These are phyloP conservation scores for Macroramphosus scolopax DNA, from an alignment of 2,797 vertebrate genomes.

Conservation along the genomic window DNA sequence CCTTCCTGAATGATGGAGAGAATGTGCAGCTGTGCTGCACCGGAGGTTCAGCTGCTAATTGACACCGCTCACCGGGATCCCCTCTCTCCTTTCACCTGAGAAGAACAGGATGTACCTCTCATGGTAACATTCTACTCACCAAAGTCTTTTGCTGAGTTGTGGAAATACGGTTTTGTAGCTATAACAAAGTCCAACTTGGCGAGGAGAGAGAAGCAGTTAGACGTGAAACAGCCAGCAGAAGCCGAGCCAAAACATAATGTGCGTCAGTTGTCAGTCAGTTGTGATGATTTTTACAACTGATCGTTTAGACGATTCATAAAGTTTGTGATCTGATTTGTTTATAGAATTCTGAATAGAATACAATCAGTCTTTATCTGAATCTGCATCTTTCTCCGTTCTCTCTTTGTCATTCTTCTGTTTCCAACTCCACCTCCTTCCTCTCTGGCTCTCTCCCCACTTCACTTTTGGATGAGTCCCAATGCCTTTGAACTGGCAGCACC, in stretches of 20 bases:
- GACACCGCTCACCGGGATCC: conserved; percentile 3
- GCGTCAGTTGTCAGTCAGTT: no score
- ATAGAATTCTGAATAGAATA: no score
- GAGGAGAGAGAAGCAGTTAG: no score
- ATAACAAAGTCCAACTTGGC: no score
- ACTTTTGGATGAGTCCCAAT: conserved; percentile 44
- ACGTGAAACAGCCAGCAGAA: no score
- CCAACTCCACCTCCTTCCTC: conserved; percentile 27
- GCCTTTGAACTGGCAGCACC: conserved; percentile 42
- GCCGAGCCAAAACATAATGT: no score
- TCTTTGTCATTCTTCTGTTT: conserved; percentile 27
- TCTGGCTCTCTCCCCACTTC: conserved; percentile 33
- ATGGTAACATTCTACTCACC: background rate
- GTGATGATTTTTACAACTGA: no score
- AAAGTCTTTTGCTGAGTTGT: background rate
- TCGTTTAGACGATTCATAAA: no score
- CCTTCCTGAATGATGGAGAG: conserved; percentile 50
- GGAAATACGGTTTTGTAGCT: no score
- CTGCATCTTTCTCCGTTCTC: conserved; percentile 26
- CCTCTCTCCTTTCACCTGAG: conserved; percentile 9
- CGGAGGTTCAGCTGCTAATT: conserved; percentile 24
- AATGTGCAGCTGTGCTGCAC: conserved; percentile 20
- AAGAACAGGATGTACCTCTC: background rate
- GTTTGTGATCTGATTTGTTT: no score
- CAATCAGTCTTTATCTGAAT: conserved; percentile 23